These are phyloP conservation scores for Pardosa pseudoannulata DNA, from an alignment of 2,888 invertebrate genomes.

Conservation along the genomic window DNA sequence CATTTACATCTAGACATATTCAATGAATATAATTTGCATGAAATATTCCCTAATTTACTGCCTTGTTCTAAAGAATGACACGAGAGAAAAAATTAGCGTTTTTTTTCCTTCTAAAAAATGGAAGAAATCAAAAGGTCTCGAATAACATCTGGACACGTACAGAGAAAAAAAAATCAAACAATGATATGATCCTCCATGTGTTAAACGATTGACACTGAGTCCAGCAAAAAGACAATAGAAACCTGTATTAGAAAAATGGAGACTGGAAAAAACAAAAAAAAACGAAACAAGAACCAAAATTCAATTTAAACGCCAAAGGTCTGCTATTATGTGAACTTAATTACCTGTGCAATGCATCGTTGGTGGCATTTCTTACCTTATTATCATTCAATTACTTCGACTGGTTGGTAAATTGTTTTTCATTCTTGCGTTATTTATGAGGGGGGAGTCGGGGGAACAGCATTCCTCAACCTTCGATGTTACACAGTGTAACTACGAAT, in stretches of 20 bases:
- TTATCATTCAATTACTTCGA: slow-evolving; percentile 66
- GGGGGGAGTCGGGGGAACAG: neutral
- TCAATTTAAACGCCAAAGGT: slow-evolving; percentile 64
- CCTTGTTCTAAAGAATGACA: no score
- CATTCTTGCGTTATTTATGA: slow-evolving; percentile 37
- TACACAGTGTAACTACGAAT: slow-evolving; percentile 36
- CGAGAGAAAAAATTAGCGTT: no score
- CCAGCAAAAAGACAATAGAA: neutral
- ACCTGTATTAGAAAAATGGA: neutral
- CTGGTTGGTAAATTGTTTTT: slow-evolving; percentile 29
- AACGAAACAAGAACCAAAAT: slow-evolving; percentile 25
- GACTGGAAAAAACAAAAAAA: no score
- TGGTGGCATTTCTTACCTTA: slow-evolving; percentile 62
- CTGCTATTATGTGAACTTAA: slow-evolving; percentile 54
- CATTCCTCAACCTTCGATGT: slow-evolving; percentile 23
- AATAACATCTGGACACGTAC: neutral
- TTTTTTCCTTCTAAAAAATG: no score
- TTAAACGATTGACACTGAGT: neutral
- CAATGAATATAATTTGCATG: no score
- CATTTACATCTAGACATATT: no score
- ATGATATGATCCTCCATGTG: neutral
- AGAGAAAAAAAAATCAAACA: neutral
- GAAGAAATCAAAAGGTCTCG: no score
- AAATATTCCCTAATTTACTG: no score
- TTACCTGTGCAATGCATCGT: slow-evolving; percentile 57